Percentiles rank a stretch among this genome's conserved stretches.
Conservation (phyloP, 2,888 invertebrate genomes). For the Luperina nickerlii region DNA sequence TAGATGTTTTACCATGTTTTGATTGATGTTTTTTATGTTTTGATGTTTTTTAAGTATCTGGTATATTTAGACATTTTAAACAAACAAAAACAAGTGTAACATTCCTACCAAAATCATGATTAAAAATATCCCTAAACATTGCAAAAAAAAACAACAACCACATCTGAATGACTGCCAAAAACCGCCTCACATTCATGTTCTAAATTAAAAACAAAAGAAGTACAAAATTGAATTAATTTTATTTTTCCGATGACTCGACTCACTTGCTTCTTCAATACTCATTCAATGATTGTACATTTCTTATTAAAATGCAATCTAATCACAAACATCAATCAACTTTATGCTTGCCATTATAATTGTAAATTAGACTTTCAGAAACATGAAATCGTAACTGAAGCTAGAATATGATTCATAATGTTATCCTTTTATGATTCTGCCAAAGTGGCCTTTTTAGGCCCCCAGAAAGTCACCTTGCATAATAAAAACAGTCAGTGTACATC, state of each 20-base stretch:
- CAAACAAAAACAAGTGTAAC: neutral
- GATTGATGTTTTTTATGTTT: too few species aligned
- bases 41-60: too few species aligned
- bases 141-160: neutral
- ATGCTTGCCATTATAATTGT: neutral
- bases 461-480: neutral
- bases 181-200: neutral
- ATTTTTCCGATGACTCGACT: neutral
- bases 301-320: slow-evolving; percentile 8
- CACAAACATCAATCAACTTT: slow-evolving; percentile 1
- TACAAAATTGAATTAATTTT: neutral
- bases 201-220: neutral
- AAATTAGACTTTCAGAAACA: neutral
- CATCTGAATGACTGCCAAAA: neutral
- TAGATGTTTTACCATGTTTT: too few species aligned
- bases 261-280: neutral
- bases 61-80: neutral
- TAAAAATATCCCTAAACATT: neutral
- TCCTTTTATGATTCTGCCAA: too few species aligned
- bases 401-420: too few species aligned
- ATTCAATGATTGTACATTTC: neutral
- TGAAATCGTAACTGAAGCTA: neutral
- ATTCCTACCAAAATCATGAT: neutral
- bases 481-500: neutral
- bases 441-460: too few species aligned